Evolutionary conservation across 1,140 invertebrate species (phyloP), one percentile per base, ranked within the genome.

Genomic region (Anagrus nilaparvatae): DNA sequence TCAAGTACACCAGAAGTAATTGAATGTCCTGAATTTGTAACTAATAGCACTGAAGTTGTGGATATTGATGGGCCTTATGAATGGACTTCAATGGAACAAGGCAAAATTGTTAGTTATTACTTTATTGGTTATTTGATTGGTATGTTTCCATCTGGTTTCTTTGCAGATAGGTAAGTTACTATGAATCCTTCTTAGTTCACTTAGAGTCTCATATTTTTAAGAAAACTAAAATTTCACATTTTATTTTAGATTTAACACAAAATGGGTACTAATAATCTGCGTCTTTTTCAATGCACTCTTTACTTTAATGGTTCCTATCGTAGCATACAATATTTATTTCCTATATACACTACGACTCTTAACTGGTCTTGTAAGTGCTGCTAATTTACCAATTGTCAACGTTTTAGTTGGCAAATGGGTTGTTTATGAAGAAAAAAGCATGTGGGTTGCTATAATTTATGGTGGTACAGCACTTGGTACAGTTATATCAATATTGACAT

Each of bases 71-170:
- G 83, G 10, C 78, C 81, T n/a, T 86, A 84, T 46, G 59, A 61
- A 1, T 86, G 83, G 83, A 67, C 70, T 10, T 61, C 74, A 14
- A 69, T 71, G 2, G 53, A 82, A 28, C 83, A 86, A 63, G 82
- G 82, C 8, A 70, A 78, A 17, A 63, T 86, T 13, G 59, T 85
- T 31, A 84, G 82, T 40, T 77, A 85, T 38, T 91, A 90, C 56
- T 91, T 90, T 61, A 86, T 82, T 71, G 87, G 87, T n/a, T 91
- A 90, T 55, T 72, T 90, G 20, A 60, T 85, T 0, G 83, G 72
- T 1, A 78, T 79, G 63, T 66, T 79, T 40, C 73, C 76, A 3
- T 70, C 72, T 5, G 76, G 76, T 25, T 68, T 71, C n/a, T 55
- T 76, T 25, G 61, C 72, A 1, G 75, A 76, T 54, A 57, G 65